A percentile compares a stretch with the other conserved stretches of the same genome.
Conservation (phyloP, 2,113 vertebrate genomes). For the Himantopus leucocephalus region DNA sequence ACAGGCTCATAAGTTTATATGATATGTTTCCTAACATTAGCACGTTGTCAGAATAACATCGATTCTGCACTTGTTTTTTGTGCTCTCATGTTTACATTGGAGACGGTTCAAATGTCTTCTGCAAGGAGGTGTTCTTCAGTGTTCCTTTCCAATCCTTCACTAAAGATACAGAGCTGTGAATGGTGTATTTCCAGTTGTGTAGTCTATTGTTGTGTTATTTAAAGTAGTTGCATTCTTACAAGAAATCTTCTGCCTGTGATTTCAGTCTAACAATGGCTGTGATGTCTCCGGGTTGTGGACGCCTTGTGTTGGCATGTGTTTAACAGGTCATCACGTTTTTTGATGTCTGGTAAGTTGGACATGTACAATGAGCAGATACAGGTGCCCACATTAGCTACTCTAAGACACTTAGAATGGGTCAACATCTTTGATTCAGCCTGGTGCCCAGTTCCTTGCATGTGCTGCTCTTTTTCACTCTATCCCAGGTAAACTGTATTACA, state of each 20-base stretch:
- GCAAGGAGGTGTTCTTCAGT: not conserved
- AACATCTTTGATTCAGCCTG: not conserved
- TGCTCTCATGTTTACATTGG: not conserved
- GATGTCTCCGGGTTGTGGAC: not conserved
- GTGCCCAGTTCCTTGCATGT: not conserved
- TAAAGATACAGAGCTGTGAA: not conserved
- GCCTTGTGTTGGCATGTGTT: not conserved
- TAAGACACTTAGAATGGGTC: not conserved
- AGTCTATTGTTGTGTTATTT: not conserved
- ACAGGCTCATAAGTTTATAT: not conserved
- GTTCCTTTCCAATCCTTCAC: not conserved
- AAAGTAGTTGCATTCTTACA: not conserved
- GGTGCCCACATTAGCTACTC: not conserved
- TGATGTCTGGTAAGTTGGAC: not conserved
- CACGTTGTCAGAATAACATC: not conserved
- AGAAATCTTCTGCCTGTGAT: not conserved
- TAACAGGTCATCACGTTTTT: not conserved
- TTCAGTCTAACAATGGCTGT: not conserved
- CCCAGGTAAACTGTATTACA: not conserved
- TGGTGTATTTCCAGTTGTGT: not conserved
- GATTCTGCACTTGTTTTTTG: not conserved
- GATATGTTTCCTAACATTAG: not conserved
- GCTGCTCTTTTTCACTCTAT: not conserved
- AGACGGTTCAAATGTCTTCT: not conserved
- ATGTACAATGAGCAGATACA: not conserved